Base-by-base conservation (phyloP, 2,888 invertebrate species). In the Trilocha varians region DNA sequence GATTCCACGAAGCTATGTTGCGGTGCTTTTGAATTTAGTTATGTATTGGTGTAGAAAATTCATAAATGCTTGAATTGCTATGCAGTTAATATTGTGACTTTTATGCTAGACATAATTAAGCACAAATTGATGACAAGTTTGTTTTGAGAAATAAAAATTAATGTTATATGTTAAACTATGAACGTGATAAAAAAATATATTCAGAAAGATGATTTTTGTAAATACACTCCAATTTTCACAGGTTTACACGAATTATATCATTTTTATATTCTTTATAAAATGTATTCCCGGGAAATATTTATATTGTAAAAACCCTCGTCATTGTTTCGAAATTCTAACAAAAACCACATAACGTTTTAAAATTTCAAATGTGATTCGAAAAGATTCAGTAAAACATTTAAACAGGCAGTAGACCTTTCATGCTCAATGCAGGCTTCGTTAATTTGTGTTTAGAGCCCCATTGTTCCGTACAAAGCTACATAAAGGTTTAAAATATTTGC, bases 401-500 rank as follows among this genome's bases (percentile, higher is more conserved):
- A 25, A 25, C 25, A 11, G 25, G 25, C 25, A 25, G 8, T 9
- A 6, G 25, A 14, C 16, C 32, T 32, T 16, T 6, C 16, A 13
- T 38, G 11, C 32, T 32, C 16, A 38, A 32, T 32, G 9, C 32
- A 38, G 38, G 8, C 32, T 38, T 38, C 32, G 32, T 38, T 38
- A 38, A 32, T 32, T 32, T 13, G 5, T 16, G 16, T n/a, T 38
- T 32, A 38, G 32, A 32, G 32, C 16, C 16, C 36, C 16, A 36
- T 38, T 38, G 32, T 38, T 38, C 32, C 25, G 32, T 3, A 9
- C 11, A 14, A 14, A 13, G 17, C 32, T 8, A 36, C 13, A 33
- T 32, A 14, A 41, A 37, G 32, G 37, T 18, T 37, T 25, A 39
- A 45, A 46, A 46, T 46, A 42, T 41, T 34, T 32, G 41, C 33